Evolutionary conservation across 2,888 invertebrate genomes (phyloP), one percentile per base, ranked within the genome.

Genomic region (Drosophila anomelani): DNA sequence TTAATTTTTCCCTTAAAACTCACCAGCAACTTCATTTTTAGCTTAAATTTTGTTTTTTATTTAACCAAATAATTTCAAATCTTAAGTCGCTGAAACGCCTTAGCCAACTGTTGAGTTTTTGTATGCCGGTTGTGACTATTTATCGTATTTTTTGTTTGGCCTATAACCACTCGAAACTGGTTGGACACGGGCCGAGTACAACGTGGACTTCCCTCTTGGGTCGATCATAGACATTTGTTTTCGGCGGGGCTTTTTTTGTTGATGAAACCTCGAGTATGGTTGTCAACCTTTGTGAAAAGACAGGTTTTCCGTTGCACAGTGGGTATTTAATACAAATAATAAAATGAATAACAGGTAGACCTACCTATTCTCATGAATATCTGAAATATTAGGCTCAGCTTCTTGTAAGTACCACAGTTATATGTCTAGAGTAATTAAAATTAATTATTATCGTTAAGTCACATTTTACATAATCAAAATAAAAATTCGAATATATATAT

Each of bases 141-240:
- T 72, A 75, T 72, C 23, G 3, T 20, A 34, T 43, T 74, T 69
- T 70, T 17, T 43, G 51, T 20, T 66, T 43, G 51, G 36, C 20
- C 26, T 54, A 10, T 17, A n/a, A 26, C 13, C 54, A 15, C 34
- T 55, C 23, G 2, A 73, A 73, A 73, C 75, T 73, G 73, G 75
- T 71, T 71, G 53, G 43, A 32, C 53, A 71, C 53, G 43, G 34
- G 15, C 34, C 49, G 49, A 43, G 34, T 32, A 12, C 46, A 1
- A 26, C 41, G 66, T 20, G 67, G 51, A 72, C 53, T 71, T 61
- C 49, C 73, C 71, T 54, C 47, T 60, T 26, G 10, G 29, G 10
- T 10, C 9, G 57, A 49, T 69, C 38, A 49, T 43, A 43, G 32
- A 38, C 6, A 10, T 51, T 41, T 64, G 64, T 26, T 38, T 64